Evolutionary conservation across 2,797 vertebrate species (phyloP), one percentile per base, ranked within the genome.

Genomic region (Urophycis tenuis): DNA sequence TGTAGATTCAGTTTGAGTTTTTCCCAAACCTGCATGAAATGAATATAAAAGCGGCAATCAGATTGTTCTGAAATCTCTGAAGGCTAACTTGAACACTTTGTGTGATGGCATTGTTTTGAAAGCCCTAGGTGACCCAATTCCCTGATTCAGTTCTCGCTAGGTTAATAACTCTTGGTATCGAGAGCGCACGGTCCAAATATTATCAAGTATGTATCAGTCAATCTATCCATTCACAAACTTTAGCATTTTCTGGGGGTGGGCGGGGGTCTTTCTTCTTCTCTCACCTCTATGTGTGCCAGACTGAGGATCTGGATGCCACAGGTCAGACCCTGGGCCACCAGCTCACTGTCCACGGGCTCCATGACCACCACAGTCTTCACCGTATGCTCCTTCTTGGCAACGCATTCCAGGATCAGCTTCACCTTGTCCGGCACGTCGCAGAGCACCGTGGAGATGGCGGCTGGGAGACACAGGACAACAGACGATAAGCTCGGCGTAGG

Each of bases 361-460:
- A 99, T 96, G 71, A 99, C 67, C 70, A 97, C 83, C n/a, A 99
- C 87, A 0, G 88, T 94, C 87, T 91, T 95, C 78, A 99, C 89
- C 0, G 92, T 85, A 8, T 86, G 88, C 71, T 93, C 87, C 72
- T 93, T 93, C 15, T 89, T 94, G 31, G 91, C 87, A 70, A 92
- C 87, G 45, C 91, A 89, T 17, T 94, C 91, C 81, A 99, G 84
- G 77, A 99, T 87, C 82, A 95, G 79, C 32, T 30, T 85, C 73
- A 93, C 97, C 88, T 97, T 99, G 12, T 96, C 95, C 2, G 92
- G 81, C 17, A 94, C 90, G 72, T 99, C 98, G 78, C 95, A 97
- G 91, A 99, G 95, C 87, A 99, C 89, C 2, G 98, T 89, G 6
- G 94, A 89, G 81, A 98, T 93, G 78, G 92, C 74, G 73, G 93